Base-by-base conservation (phyloP, 2,888 invertebrate species). In the Luperina testacea region DNA sequence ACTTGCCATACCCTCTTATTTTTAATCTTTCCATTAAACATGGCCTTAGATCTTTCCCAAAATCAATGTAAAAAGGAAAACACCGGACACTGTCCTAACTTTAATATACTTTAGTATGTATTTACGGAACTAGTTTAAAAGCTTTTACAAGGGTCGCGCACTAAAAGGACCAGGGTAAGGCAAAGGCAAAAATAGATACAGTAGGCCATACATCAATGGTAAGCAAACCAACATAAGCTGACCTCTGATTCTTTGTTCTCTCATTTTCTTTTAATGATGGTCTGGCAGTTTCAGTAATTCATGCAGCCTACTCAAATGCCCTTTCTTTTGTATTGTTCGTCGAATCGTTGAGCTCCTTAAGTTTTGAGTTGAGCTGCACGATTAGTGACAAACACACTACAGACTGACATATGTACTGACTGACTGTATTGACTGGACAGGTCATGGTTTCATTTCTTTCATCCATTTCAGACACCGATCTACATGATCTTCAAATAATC, bases 71-170 rank as follows among this genome's bases (percentile, higher is more conserved):
- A 6, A 51, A 69, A 20, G 8, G 20, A 69, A 48, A 27, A 48
- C 0, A 48, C 48, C 48, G 48, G 48, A 27, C 20, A 51, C 20
- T 7, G 4, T 32, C 27, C 27, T 48, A 13, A 69, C 20, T 27
- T 48, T 20, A 27, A 48, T 17, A 27, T 51, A 69, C 48, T 68
- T 48, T 6, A 27, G 27, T 20, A 27, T 68, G 20, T 51, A 24
- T 51, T 69, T 69, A 32, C 32, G 24, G 24, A 69, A 24, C 48
- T 32, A 8, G 27, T 69, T 51, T 69, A 51, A 69, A 69, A 69
- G 48, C 69, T 69, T 69, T 51, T 32, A 32, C 51, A 51, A 51
- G 69, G 48, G 24, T 51, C 32, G 20, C 20, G 15, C 0, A n/a
- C 51, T 32, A 24, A 24, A 51, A 32, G 69, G 69, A 24, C 32